A percentile compares a stretch with the other conserved stretches of the same genome.
Conservation (phyloP, 2,113 vertebrate species). For the Coptodon bakossiorum region DNA sequence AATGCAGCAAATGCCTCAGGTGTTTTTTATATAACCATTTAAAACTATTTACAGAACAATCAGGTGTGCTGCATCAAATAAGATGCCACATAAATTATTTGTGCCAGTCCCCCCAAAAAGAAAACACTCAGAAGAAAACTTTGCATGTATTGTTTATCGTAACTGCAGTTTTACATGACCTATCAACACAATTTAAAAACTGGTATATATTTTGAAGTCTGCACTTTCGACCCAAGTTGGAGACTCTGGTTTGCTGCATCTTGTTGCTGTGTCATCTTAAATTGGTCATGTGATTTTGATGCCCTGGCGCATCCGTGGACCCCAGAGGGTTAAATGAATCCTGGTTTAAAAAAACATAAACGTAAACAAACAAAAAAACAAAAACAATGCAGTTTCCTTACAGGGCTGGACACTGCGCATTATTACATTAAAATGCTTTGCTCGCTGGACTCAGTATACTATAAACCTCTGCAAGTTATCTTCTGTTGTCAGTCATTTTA, state of each 20-base stretch:
- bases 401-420: background rate
- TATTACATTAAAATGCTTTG: background rate
- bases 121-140: background rate
- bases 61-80: background rate
- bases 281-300: background rate
- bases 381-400: background rate
- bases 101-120: background rate
- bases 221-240: background rate
- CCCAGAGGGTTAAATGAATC: background rate
- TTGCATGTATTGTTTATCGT: background rate
- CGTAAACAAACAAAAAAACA: too few relatives aligned
- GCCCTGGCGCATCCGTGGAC: background rate
- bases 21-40: background rate
- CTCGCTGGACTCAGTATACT: background rate
- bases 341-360: background rate
- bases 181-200: background rate
- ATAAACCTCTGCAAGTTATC: background rate
- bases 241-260: background rate
- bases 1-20: background rate
- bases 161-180: background rate
- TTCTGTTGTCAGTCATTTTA: background rate
- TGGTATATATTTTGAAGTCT: background rate
- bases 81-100: background rate
- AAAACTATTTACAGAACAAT: background rate
- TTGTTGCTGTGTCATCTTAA: background rate